These are phyloP conservation scores for Apistogramma diplotaenia DNA, from an alignment of 2,113 vertebrate species.

Conservation along the genomic window DNA sequence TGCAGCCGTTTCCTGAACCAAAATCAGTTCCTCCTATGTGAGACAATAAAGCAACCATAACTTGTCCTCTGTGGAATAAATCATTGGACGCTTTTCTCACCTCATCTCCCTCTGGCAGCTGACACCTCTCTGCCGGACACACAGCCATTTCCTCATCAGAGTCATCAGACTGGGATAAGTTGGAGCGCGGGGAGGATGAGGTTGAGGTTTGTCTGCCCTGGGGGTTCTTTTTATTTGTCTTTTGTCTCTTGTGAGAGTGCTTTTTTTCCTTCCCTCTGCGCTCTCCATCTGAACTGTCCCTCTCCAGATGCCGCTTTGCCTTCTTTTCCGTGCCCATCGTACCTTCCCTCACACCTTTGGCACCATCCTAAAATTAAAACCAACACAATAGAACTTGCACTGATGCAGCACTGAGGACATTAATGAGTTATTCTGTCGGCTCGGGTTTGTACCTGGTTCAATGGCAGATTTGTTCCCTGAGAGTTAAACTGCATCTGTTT, in stretches of 20 bases:
- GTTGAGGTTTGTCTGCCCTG: constrained; percentile 76
- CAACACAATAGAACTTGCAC: background rate
- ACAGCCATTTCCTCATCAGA: constrained; percentile 91
- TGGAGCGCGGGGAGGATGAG: constrained; percentile 81
- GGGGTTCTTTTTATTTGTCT: constrained; percentile 76
- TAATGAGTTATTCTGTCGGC: background rate
- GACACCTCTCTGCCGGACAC: constrained; percentile 90
- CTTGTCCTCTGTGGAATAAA: background rate
- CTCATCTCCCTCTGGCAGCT: constrained; percentile 95
- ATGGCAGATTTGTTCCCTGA: constrained; percentile 55
- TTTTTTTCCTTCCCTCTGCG: constrained; percentile 81
- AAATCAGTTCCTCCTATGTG: background rate
- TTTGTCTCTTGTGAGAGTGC: constrained; percentile 85
- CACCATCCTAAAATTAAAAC: constrained; percentile 60
- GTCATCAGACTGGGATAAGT: constrained; percentile 86
- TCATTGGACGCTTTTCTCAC: constrained; percentile 69
- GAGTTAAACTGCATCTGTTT: constrained; percentile 69
- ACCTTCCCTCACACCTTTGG: constrained; percentile 73
- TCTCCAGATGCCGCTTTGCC: constrained; percentile 85
- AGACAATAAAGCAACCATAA: background rate
- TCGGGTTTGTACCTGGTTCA: constrained; percentile 53
- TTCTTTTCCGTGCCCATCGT: constrained; percentile 81
- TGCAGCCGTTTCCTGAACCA: background rate
- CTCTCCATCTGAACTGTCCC: constrained; percentile 73
- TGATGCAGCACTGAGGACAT: background rate